These are phyloP conservation scores for Sycophaga agraensis DNA, from an alignment of 1,140 invertebrate genomes.

Conservation along the genomic window DNA sequence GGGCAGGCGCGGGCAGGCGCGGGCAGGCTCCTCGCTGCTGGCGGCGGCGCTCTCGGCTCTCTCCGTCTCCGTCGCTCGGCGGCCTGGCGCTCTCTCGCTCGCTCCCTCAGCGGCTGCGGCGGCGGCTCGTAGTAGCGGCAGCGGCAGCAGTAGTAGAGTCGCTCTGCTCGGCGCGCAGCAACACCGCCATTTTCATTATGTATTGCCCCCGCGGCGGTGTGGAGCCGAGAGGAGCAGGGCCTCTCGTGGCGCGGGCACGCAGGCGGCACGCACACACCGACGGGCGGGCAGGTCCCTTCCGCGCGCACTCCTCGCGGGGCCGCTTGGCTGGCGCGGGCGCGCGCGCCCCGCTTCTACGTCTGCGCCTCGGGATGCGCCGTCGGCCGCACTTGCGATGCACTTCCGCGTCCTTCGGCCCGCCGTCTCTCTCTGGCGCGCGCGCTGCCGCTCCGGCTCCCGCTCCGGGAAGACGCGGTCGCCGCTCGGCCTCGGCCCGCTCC, in stretches of 20 bases:
- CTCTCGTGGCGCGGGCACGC: too few species aligned
- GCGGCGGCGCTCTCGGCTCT: too few species aligned
- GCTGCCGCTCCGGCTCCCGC: too few species aligned
- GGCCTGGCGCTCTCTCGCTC: background rate
- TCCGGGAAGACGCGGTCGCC: slow-evolving; percentile 4
- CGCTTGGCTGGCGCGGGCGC: too few species aligned
- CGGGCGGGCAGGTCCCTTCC: too few species aligned
- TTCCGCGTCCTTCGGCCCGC: slow-evolving; percentile 14
- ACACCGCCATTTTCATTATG: slow-evolving; percentile 53
- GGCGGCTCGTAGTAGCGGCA: slow-evolving; percentile 10
- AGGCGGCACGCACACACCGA: background rate
- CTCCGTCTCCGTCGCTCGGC: too few species aligned
- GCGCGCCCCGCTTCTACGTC: too few species aligned
- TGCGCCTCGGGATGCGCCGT: too few species aligned
- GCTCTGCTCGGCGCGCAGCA: slow-evolving; percentile 36
- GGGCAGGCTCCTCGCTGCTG: too few species aligned
- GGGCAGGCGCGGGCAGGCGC: too few species aligned
- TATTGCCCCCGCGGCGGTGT: slow-evolving; percentile 6
- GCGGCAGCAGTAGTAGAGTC: slow-evolving; percentile 27
- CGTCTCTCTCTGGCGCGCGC: too few species aligned
- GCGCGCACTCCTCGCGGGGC: slow-evolving; percentile 8
- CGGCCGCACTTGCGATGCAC: background rate
- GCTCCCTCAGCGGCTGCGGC: background rate
- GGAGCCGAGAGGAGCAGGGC: background rate
- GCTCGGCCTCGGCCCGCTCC: background rate